These are phyloP conservation scores for Hyla sarda DNA, from an alignment of 2,113 vertebrate species.

Conservation along the genomic window DNA sequence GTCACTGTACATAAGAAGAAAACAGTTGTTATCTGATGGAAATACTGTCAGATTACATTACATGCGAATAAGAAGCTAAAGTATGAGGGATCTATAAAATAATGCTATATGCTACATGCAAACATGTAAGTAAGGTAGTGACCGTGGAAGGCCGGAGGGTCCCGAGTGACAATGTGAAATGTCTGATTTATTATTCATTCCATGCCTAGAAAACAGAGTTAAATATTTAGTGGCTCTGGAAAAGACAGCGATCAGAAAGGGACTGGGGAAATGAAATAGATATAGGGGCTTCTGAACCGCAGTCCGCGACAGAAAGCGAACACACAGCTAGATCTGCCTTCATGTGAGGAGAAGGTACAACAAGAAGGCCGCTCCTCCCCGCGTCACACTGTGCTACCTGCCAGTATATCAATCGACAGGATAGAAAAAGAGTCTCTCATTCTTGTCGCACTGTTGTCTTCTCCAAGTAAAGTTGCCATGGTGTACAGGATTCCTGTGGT, in stretches of 20 bases:
- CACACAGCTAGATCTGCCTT: neutral
- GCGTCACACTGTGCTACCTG: neutral
- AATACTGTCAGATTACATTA: neutral
- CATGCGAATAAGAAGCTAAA: neutral
- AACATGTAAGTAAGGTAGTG: constrained; percentile 9
- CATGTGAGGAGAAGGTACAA: neutral
- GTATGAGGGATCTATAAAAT: neutral
- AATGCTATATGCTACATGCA: neutral
- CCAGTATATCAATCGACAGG: neutral
- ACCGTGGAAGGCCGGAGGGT: neutral
- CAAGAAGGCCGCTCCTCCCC: neutral
- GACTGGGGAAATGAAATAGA: neutral
- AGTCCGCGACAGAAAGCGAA: constrained; percentile 10
- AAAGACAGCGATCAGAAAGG: neutral
- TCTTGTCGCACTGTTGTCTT: neutral
- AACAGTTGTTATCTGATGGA: neutral
- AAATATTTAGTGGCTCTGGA: constrained; percentile 33
- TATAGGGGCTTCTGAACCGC: neutral
- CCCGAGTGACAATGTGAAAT: constrained; percentile 13
- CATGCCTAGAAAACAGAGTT: constrained; percentile 12
- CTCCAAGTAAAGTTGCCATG: neutral
- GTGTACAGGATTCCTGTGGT: neutral
- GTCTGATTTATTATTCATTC: constrained; percentile 51
- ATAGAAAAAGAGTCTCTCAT: neutral
- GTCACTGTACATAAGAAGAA: neutral